phyloP scores from a whole-genome alignment of 2,113 vertebrate genomes.

The Nycticebus coucang region DNA sequence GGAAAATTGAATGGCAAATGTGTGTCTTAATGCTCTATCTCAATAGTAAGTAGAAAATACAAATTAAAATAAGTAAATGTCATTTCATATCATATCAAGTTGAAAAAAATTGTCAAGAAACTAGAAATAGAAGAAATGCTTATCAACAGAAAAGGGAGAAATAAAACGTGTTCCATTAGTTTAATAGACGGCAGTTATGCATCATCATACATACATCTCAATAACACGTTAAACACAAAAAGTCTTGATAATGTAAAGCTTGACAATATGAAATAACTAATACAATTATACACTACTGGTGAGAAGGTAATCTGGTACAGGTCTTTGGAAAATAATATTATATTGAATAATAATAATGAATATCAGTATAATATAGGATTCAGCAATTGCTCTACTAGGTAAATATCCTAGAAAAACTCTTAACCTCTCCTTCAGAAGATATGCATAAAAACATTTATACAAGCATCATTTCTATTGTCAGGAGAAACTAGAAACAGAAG shows the following conservation, averaged over 20 bases:
- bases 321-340: neutral
- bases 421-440: neutral
- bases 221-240: neutral
- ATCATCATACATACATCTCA: neutral
- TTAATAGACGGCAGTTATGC: neutral
- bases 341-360: neutral
- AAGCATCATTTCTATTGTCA: neutral
- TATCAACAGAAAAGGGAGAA: neutral
- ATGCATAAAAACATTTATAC: neutral
- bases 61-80: neutral
- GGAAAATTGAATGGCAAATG: neutral
- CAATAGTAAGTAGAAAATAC: neutral
- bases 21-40: neutral
- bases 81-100: neutral
- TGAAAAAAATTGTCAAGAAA: neutral
- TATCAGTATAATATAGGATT: neutral
- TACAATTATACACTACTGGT: neutral
- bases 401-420: neutral
- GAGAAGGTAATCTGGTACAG: neutral
- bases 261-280: neutral
- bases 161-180: neutral
- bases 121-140: neutral
- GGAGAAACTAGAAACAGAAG: neutral
- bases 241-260: too few species aligned
- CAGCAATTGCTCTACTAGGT: neutral